Evolutionary conservation across 2,113 vertebrate genomes (phyloP).

Genomic region (Menura novaehollandiae): DNA sequence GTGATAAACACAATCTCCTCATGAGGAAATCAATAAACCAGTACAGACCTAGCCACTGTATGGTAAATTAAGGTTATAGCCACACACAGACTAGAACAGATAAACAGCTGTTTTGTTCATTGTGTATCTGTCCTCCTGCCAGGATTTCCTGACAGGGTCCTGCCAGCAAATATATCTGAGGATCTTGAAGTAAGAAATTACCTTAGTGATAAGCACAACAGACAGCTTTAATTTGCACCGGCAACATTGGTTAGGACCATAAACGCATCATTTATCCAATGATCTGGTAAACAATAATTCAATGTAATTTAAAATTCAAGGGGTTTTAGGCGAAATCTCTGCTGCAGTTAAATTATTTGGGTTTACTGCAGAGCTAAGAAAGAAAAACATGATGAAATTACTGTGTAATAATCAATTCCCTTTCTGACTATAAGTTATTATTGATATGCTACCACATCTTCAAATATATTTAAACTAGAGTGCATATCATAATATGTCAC

Average conservation of each 20-base stretch:
- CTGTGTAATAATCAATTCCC: neutral
- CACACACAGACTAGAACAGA: neutral
- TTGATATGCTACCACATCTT: neutral
- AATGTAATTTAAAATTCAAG: neutral
- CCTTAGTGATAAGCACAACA: neutral
- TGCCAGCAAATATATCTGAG: neutral
- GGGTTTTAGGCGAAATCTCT: neutral
- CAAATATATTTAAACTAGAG: conserved; percentile 1
- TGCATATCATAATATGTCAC: neutral
- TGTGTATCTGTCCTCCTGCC: neutral
- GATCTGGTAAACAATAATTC: neutral
- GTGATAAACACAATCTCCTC: neutral
- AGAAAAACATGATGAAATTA: neutral
- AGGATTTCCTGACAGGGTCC: neutral
- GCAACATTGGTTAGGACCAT: neutral
- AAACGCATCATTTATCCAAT: neutral
- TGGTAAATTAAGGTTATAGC: neutral
- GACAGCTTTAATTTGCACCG: neutral
- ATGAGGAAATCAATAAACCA: neutral
- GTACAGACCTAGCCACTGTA: neutral
- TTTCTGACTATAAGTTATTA: neutral
- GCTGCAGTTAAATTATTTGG: neutral
- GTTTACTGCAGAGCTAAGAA: neutral
- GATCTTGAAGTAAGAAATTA: neutral
- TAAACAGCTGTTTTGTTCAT: neutral